These are phyloP conservation scores for Romanogobio albipinnatus DNA, from an alignment of 2,113 vertebrate species.

Conservation along the genomic window DNA sequence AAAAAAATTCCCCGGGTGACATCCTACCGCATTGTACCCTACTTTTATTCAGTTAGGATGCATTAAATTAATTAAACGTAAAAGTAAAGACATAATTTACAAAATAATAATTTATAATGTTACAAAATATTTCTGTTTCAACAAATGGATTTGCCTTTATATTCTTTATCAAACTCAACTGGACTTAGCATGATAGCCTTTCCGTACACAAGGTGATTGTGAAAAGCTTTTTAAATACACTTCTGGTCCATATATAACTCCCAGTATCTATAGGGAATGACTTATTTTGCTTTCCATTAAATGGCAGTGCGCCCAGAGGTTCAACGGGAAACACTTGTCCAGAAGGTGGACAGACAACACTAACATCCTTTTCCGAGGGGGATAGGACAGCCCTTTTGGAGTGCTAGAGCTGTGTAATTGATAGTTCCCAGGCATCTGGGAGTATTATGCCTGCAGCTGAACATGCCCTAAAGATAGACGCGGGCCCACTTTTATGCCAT, in stretches of 20 bases:
- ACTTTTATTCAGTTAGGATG: neutral
- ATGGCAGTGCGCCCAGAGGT: slow-evolving; percentile 14
- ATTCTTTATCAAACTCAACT: neutral
- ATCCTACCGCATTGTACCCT: neutral
- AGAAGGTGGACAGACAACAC: slow-evolving; percentile 60
- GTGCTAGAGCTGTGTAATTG: slow-evolving; percentile 48
- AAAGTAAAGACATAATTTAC: neutral
- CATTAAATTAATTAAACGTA: neutral
- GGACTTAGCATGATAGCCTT: neutral
- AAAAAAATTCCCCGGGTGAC: neutral
- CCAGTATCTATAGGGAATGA: slow-evolving; percentile 36
- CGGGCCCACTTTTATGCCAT: slow-evolving; percentile 45
- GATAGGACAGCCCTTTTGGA: slow-evolving; percentile 30
- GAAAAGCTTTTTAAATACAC: neutral
- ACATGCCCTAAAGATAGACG: slow-evolving; percentile 53
- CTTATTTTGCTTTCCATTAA: slow-evolving; percentile 28
- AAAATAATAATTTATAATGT: neutral
- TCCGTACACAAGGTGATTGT: neutral
- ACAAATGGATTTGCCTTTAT: neutral
- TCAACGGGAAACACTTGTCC: slow-evolving; percentile 60
- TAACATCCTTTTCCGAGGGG: slow-evolving; percentile 63
- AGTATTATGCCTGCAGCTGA: slow-evolving; percentile 55
- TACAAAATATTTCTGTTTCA: neutral
- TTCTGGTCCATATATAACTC: neutral
- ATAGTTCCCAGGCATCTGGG: slow-evolving; percentile 58